These are phyloP conservation scores for Orientallactaga bullata DNA, from an alignment of 2,113 vertebrate genomes.

Conservation along the genomic window DNA sequence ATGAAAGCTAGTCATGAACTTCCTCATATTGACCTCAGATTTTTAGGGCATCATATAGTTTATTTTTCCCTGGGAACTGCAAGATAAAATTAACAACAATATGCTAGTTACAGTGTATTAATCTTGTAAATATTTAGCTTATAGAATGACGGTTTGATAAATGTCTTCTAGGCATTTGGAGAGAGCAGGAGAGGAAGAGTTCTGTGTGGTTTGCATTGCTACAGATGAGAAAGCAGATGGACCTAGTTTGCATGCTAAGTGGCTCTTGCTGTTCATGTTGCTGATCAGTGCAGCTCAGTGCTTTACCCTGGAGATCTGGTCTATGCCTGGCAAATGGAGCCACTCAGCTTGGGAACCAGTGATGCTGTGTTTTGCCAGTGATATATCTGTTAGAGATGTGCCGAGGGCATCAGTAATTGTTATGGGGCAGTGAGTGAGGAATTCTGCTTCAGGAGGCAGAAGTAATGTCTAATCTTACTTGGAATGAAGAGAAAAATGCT, in stretches of 20 bases:
- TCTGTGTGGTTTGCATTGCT: not conserved
- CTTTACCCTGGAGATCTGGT: slow-evolving; percentile 28
- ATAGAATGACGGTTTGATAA: slow-evolving; percentile 5
- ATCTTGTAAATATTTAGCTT: slow-evolving; percentile 47
- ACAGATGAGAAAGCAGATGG: slow-evolving; percentile 37
- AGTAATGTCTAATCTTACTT: not conserved
- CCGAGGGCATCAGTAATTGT: not conserved
- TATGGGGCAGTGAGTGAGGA: not conserved
- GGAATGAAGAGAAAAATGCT: not conserved
- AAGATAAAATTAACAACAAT: slow-evolving; percentile 20
- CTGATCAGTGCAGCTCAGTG: not conserved
- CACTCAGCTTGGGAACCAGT: not conserved
- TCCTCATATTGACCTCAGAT: slow-evolving; percentile 27
- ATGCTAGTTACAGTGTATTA: not conserved
- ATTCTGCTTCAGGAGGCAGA: slow-evolving; percentile 15
- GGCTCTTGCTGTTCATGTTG: not conserved
- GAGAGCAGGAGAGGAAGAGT: not conserved
- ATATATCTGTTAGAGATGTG: not conserved
- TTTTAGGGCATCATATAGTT: not conserved
- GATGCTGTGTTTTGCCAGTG: not conserved
- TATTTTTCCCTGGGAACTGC: not conserved
- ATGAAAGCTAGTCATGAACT: not conserved
- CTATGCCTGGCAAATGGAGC: slow-evolving; percentile 34
- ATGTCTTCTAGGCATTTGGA: slow-evolving; percentile 13
- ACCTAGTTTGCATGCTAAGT: slow-evolving; percentile 43